Percentiles rank a stretch among this genome's conserved stretches.
phyloP scores from a whole-genome alignment of 2,888 invertebrate species.

The Watsonalla binaria region DNA sequence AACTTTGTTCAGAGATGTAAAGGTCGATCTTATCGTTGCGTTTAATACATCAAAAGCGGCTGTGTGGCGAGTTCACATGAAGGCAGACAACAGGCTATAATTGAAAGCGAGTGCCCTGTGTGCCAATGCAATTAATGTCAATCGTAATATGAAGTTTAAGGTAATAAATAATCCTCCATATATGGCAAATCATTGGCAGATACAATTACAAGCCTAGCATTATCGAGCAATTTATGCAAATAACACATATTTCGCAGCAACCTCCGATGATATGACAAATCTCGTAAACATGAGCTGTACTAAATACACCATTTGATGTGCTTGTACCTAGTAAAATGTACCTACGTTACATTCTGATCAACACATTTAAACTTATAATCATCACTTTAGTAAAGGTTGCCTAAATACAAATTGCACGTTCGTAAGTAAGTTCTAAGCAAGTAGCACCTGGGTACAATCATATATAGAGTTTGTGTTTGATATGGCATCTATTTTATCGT shows the following conservation, averaged over 20 bases:
- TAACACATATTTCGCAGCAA: not conserved
- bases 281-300: not conserved
- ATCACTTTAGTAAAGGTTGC: too few species aligned
- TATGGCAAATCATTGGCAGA: not conserved
- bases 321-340: too few species aligned
- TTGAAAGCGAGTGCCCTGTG: not conserved
- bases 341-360: too few species aligned
- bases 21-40: too few species aligned
- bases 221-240: not conserved
- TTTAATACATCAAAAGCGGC: not conserved
- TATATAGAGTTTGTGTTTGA: too few species aligned
- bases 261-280: not conserved
- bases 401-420: too few species aligned
- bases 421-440: too few species aligned
- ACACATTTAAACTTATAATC: too few species aligned
- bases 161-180: not conserved
- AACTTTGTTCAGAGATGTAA: too few species aligned
- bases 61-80: not conserved
- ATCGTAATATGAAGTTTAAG: not conserved
- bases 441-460: too few species aligned
- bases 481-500: too few species aligned
- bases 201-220: not conserved
- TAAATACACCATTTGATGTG: too few species aligned
- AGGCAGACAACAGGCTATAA: constrained; percentile 12
- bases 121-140: not conserved